Conservation (phyloP, 2,113 vertebrate genomes). For the Lepus europaeus region DNA sequence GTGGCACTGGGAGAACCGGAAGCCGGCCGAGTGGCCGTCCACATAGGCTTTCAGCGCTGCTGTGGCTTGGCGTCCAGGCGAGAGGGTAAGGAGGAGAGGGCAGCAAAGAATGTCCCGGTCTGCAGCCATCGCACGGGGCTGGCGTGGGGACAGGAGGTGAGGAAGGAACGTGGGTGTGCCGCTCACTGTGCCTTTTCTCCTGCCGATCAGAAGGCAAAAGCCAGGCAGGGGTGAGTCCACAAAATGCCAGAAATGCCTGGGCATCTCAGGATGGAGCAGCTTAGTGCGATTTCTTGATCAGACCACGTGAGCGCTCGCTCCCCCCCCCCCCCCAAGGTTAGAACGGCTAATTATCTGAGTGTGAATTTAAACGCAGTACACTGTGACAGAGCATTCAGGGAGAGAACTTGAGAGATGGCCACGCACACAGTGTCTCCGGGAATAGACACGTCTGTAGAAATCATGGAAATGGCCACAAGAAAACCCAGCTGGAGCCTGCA, state of each 20-base stretch:
- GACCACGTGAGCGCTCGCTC: background rate
- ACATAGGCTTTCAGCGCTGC: conserved; percentile 65
- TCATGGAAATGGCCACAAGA: background rate
- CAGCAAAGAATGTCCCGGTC: background rate
- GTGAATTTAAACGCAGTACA: conserved; percentile 6
- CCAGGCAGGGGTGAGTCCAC: background rate
- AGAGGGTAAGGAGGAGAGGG: background rate
- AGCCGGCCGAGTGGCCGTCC: conserved; percentile 74
- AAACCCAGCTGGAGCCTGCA: background rate
- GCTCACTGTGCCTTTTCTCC: background rate
- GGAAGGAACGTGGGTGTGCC: background rate
- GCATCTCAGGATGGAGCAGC: background rate
- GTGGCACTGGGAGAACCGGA: conserved; percentile 71
- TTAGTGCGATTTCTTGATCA: conserved; percentile 6
- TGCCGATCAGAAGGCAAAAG: conserved; percentile 28
- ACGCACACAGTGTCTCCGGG: accelerated
- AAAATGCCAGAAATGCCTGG: background rate
- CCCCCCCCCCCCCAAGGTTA: background rate
- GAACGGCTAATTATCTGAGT: conserved; percentile 24
- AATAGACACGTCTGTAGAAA: background rate
- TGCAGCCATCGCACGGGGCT: conserved; percentile 69
- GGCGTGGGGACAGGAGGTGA: conserved; percentile 50
- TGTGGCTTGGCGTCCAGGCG: conserved; percentile 71
- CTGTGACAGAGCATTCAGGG: background rate
- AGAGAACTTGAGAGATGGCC: background rate